Conservation (phyloP, 2,797 vertebrate species). For the Epinephelus awoara region DNA sequence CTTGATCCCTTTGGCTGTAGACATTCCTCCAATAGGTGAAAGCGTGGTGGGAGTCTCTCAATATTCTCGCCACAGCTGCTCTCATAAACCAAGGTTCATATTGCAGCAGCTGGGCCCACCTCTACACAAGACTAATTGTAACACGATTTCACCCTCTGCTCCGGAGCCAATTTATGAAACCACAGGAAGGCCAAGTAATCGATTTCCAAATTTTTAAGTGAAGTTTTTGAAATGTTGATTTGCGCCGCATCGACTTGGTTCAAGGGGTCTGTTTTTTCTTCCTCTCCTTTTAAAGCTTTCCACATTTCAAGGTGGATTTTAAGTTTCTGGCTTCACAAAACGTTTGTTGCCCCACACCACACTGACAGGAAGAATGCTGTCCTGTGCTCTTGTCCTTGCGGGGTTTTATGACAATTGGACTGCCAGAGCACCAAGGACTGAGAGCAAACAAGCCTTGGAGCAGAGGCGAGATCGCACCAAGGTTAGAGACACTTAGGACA, state of each 20-base stretch:
- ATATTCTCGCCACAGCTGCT: conserved; percentile 71
- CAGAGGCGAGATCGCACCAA: conserved; percentile 8
- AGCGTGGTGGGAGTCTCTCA: conserved; percentile 41
- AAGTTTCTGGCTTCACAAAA: not conserved
- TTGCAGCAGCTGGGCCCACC: conserved; percentile 75
- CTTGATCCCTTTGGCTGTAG: conserved; percentile 55
- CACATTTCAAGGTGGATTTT: conserved; percentile 37
- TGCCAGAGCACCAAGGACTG: conserved; percentile 29
- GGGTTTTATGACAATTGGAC: conserved; percentile 49
- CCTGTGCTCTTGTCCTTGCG: conserved; percentile 49
- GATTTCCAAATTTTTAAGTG: conserved; percentile 38
- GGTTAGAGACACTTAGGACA: conserved; percentile 33
- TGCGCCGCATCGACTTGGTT: not conserved
- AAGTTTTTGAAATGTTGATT: conserved; percentile 50
- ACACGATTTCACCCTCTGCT: conserved; percentile 50
- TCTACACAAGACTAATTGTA: conserved; percentile 68
- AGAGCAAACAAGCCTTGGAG: conserved; percentile 36
- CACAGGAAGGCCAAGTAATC: conserved; percentile 43
- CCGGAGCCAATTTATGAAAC: conserved; percentile 49
- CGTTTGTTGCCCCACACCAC: not conserved
- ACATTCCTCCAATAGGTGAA: conserved; percentile 62
- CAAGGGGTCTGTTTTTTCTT: not conserved
- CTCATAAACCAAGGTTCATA: conserved; percentile 67
- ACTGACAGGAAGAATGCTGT: conserved; percentile 14
- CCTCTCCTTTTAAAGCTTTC: not conserved